These are phyloP conservation scores for Stegana nigrithorax DNA, from an alignment of 2,888 invertebrate genomes.

Conservation along the genomic window DNA sequence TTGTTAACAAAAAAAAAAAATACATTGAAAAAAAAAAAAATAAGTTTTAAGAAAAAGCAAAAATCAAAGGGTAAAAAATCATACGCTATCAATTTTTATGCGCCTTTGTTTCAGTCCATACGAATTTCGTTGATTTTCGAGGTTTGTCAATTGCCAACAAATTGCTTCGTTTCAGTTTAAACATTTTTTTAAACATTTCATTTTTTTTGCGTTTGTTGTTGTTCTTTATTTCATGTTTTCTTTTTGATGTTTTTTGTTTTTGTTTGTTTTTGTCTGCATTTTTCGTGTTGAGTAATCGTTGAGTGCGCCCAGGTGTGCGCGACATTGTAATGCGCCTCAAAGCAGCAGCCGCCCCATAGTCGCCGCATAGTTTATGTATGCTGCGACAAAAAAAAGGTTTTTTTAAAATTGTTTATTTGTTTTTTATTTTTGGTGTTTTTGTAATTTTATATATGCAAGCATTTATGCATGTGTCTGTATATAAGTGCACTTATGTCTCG, in stretches of 20 bases:
- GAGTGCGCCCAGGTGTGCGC: slow-evolving; percentile 53
- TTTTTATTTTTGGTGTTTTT: background rate
- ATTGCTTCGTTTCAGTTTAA: slow-evolving; percentile 31
- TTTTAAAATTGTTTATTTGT: too few relatives aligned
- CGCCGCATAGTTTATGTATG: too few relatives aligned
- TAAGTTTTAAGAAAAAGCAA: too few relatives aligned
- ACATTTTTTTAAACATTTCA: too few relatives aligned
- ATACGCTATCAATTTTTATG: slow-evolving; percentile 57
- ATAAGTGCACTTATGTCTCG: too few relatives aligned
- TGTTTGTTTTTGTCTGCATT: background rate
- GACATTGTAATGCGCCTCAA: background rate
- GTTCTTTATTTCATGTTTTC: too few relatives aligned
- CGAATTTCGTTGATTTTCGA: background rate
- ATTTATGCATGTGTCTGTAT: background rate
- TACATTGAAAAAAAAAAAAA: slow-evolving; percentile 28
- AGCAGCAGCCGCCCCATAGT: too few relatives aligned
- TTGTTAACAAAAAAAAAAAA: slow-evolving; percentile 53
- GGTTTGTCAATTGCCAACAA: slow-evolving; percentile 50
- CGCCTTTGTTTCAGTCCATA: slow-evolving; percentile 41
- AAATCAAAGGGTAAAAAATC: too few relatives aligned
- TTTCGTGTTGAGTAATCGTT: slow-evolving; percentile 54
- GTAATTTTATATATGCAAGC: background rate
- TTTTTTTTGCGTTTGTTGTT: too few relatives aligned
- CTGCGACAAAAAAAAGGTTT: too few relatives aligned
- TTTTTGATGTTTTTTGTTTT: too few relatives aligned